Conservation (phyloP, 2,888 invertebrate genomes). For the Teleogryllus oceanicus region DNA sequence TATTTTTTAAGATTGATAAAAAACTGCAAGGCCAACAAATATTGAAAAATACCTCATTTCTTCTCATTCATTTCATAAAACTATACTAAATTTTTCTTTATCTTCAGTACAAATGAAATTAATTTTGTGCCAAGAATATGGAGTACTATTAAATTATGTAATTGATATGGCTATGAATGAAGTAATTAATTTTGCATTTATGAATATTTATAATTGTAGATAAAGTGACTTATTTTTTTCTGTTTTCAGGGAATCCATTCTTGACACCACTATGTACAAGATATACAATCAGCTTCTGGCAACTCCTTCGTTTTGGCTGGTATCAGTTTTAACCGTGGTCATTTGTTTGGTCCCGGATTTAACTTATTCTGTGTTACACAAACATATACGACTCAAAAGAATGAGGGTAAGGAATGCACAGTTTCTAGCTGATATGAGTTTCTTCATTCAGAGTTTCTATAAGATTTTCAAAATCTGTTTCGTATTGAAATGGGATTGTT, state of each 20-base stretch:
- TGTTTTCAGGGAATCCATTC: constrained; percentile 4
- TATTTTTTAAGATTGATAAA: too few species aligned
- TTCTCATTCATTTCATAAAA: too few species aligned
- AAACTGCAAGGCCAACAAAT: too few species aligned
- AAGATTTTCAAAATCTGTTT: too few species aligned
- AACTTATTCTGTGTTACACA: constrained; percentile 34
- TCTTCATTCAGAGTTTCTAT: too few species aligned
- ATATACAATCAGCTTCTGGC: constrained; percentile 59
- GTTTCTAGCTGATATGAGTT: too few species aligned
- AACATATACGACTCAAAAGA: neutral
- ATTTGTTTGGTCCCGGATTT: constrained; percentile 59
- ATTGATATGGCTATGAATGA: too few species aligned
- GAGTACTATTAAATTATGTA: too few species aligned
- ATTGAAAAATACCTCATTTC: too few species aligned
- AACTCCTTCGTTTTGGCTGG: constrained; percentile 59
- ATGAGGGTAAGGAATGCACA: constrained; percentile 4
- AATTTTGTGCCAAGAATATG: neutral
- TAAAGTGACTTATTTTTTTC: constrained; percentile 23
- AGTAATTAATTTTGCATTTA: too few species aligned
- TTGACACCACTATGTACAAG: constrained; percentile 42
- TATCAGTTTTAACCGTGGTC: constrained; percentile 53
- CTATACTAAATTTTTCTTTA: too few species aligned
- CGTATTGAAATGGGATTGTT: too few species aligned
- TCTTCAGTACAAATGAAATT: neutral
- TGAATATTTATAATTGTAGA: neutral